Percentiles rank a stretch among this genome's conserved stretches.
Evolutionary conservation across 1,140 invertebrate species (phyloP).

Genomic region (Phocides pigmalion): DNA sequence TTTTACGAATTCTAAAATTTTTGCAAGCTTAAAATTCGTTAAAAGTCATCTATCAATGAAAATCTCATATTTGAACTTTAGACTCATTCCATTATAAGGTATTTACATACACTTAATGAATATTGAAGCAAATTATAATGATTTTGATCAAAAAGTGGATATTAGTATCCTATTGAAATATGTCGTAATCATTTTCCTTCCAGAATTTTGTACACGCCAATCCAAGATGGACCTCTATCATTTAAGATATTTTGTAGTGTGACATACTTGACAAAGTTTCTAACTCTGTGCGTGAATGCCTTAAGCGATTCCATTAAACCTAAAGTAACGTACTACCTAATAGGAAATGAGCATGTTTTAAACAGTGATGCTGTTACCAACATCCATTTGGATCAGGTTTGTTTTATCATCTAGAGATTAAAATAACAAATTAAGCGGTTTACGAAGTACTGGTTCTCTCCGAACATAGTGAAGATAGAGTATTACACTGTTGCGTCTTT

Average conservation of each 20-base stretch:
- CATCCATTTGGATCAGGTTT: conserved; percentile 73
- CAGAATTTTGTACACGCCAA: conserved; percentile 71
- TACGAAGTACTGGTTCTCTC: background rate
- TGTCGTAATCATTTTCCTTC: conserved; percentile 32
- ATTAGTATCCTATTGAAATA: too few relatives aligned
- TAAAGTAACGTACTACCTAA: conserved; percentile 67
- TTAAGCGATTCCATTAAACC: conserved; percentile 70
- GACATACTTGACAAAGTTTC: conserved; percentile 58
- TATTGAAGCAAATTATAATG: too few relatives aligned
- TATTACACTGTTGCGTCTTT: too few relatives aligned
- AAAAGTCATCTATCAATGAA: too few relatives aligned
- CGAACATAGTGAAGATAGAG: too few relatives aligned
- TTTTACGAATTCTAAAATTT: too few relatives aligned
- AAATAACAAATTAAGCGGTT: background rate
- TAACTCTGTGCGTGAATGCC: conserved; percentile 71
- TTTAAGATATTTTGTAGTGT: conserved; percentile 74
- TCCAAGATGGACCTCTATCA: conserved; percentile 68
- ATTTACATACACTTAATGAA: too few relatives aligned
- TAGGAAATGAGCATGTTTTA: conserved; percentile 63
- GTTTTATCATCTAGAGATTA: background rate
- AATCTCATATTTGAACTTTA: too few relatives aligned
- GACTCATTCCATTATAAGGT: too few relatives aligned
- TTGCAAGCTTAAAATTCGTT: too few relatives aligned
- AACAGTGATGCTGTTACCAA: conserved; percentile 63
- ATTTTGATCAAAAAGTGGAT: too few relatives aligned